These are phyloP conservation scores for Myotis brandtii DNA, from an alignment of 2,113 vertebrate species.

Conservation along the genomic window DNA sequence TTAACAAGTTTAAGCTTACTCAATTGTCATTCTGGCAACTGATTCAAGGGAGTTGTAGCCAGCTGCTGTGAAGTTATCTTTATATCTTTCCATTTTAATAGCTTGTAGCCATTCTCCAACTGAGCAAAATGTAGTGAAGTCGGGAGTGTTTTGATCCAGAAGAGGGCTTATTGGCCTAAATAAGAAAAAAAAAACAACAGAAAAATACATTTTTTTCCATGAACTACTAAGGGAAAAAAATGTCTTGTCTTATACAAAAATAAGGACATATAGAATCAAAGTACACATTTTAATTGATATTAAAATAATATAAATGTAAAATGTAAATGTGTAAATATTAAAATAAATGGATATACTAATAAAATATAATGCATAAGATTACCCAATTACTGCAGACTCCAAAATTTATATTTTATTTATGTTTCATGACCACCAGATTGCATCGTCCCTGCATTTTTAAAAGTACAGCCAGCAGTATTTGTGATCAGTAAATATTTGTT, in stretches of 20 bases:
- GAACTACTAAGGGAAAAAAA: conserved; percentile 69
- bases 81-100: conserved; percentile 99
- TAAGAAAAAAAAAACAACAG: conserved; percentile 81
- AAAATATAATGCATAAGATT: neutral
- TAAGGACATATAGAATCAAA: conserved; percentile 48
- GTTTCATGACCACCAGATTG: neutral
- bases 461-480: neutral
- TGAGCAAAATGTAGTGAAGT: conserved; percentile 97
- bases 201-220: conserved; percentile 65
- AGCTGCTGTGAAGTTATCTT: conserved; percentile 98
- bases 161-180: conserved; percentile 97
- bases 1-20: conserved; percentile 90
- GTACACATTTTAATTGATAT: conserved; percentile 61
- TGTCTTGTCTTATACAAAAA: neutral
- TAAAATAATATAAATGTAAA: neutral
- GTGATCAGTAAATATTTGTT: neutral
- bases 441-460: neutral
- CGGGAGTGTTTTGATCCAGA: conserved; percentile 97
- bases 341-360: neutral
- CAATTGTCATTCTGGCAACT: conserved; percentile 98
- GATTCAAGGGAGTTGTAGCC: conserved; percentile 98
- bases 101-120: conserved; percentile 99
- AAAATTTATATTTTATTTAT: conserved; percentile 3
- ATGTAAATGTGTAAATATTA: neutral
- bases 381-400: neutral